phyloP scores from a whole-genome alignment of 2,888 invertebrate species.

The Cybosia mesomella region DNA sequence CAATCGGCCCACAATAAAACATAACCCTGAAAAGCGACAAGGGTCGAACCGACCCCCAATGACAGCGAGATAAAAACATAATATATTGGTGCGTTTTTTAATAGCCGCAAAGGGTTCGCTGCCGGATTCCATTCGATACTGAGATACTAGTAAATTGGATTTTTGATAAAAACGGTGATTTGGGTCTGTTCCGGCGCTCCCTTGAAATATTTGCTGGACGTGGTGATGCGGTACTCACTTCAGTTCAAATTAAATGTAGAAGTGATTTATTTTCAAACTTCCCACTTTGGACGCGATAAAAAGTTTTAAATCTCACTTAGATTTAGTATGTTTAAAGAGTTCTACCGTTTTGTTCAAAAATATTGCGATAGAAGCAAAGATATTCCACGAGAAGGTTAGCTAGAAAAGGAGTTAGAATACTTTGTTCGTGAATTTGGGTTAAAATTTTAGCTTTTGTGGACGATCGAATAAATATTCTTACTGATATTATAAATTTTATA shows the following conservation, averaged over 20 bases:
- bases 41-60: constrained; percentile 54
- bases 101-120: constrained; percentile 55
- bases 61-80: constrained; percentile 65
- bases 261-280: constrained; percentile 44
- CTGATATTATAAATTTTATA: neutral
- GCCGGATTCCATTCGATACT: constrained; percentile 39
- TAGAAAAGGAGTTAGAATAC: neutral
- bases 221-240: constrained; percentile 36
- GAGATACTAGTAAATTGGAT: constrained; percentile 66
- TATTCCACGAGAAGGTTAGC: neutral
- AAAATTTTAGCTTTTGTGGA: neutral
- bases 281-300: constrained; percentile 20
- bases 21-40: constrained; percentile 51
- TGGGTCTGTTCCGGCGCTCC: constrained; percentile 35
- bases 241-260: constrained; percentile 52
- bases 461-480: neutral
- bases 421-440: neutral
- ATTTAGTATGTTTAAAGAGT: constrained; percentile 19
- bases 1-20: constrained; percentile 51
- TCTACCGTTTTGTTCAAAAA: neutral
- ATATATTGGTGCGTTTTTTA: constrained; percentile 58
- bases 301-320: constrained; percentile 33
- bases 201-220: constrained; percentile 43
- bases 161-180: constrained; percentile 71
- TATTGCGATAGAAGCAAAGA: neutral